Evolutionary conservation across 2,888 invertebrate species (phyloP), one percentile per base, ranked within the genome.

Genomic region (Selenia dentaria): DNA sequence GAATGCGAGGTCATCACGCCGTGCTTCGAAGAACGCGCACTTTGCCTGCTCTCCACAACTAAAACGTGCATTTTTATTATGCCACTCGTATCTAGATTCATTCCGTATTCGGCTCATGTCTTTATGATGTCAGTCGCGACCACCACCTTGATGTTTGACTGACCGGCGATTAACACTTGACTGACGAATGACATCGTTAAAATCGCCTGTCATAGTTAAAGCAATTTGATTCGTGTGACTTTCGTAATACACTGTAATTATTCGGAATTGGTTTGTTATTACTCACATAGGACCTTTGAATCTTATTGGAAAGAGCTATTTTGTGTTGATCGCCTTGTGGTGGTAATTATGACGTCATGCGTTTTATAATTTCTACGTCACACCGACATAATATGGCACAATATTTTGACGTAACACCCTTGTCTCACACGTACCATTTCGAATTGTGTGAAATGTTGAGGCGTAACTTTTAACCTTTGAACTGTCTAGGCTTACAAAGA

Each of bases 1-100:
- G 91, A 91, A 91, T 91, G 91, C 86, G 90, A 91, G 91, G 91
- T 74, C 84, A 80, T 70, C 83, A 80, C 83, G 87, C 80, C 74
- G 75, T 70, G 70, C 70, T 77, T 63, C 70, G 72, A 73, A 77
- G 79, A 72, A 71, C 78, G 80, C 74, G 75, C 70, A 77, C 76
- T 75, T 74, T 73, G 68, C 70, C 73, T 72, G 70, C 74, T 72
- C 75, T 81, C 77, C 75, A 84, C 83, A 81, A 78, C 77, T 81
- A 74, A 77, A 82, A 83, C 75, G 73, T 71, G 71, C 74, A 79
- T 71, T 76, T 80, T 76, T 75, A 74, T 66, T 66, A 64, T 61
- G 63, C 54, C 65, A 35, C 22, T 1, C 22, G 34, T 24, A 45
- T 46, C 43, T 41, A 37, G 22, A 45, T 31, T 77, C 73, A 76